Evolutionary conservation across 2,797 vertebrate species (phyloP).

Genomic region (Capromys pilorides): DNA sequence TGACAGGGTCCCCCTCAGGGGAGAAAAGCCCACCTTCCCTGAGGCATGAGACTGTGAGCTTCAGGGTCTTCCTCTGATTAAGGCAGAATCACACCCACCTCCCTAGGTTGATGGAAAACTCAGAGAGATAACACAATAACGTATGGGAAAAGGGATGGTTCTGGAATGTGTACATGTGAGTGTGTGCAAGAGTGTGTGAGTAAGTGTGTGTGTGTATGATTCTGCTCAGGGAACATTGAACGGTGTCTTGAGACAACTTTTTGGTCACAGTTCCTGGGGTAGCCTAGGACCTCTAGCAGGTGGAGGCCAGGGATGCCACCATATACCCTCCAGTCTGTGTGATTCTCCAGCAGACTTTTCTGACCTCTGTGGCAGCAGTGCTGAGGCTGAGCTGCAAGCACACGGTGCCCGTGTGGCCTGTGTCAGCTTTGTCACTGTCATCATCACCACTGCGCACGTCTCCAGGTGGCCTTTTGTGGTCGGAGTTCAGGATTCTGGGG

Average conservation of each 20-base stretch:
- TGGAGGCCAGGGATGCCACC: neutral
- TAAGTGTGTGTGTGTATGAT: neutral
- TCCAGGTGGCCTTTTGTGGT: neutral
- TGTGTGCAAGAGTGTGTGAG: neutral
- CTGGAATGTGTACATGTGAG: neutral
- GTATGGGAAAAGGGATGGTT: neutral
- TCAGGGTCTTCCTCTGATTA: neutral
- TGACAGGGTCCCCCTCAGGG: fast-evolving
- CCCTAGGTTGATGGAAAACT: neutral
- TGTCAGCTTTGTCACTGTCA: neutral
- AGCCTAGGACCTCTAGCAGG: neutral
- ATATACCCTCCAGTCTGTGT: neutral
- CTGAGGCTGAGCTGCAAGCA: neutral
- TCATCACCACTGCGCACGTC: neutral
- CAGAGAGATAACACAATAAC: too few species aligned
- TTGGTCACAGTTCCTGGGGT: neutral
- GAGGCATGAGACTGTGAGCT: neutral
- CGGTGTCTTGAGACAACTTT: neutral
- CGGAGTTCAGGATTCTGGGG: neutral
- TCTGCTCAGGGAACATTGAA: neutral
- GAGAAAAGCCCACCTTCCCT: neutral
- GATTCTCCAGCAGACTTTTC: neutral
- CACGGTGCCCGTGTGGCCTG: neutral
- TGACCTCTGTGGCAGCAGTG: neutral
- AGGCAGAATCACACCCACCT: neutral